Conservation (phyloP, 2,797 vertebrate genomes). For the Knipowitschia caucasica region DNA sequence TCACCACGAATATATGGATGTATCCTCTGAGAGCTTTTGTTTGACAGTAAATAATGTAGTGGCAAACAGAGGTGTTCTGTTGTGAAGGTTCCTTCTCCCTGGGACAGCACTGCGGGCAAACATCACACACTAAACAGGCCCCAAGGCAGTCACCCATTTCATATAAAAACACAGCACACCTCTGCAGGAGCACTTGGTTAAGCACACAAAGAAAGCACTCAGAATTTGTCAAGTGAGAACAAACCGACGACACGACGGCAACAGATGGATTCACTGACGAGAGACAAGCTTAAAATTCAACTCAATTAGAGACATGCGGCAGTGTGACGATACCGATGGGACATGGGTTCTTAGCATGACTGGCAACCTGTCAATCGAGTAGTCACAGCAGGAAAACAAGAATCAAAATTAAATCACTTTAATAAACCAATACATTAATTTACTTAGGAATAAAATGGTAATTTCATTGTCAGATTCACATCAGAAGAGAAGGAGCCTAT, state of each 20-base stretch:
- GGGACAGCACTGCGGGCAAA: conserved; percentile 29
- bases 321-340: conserved; percentile 65
- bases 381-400: conserved; percentile 61
- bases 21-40: conserved; percentile 16
- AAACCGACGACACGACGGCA: conserved; percentile 71
- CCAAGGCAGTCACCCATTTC: conserved; percentile 51
- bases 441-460: conserved; percentile 64
- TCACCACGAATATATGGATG: not conserved
- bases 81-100: conserved; percentile 32
- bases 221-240: conserved; percentile 72
- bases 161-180: conserved; percentile 51
- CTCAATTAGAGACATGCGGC: conserved; percentile 74
- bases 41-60: conserved; percentile 21
- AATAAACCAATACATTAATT: conserved; percentile 71
- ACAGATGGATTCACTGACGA: conserved; percentile 74
- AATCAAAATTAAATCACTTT: conserved; percentile 62
- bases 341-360: conserved; percentile 69
- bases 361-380: conserved; percentile 76
- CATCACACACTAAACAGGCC: conserved; percentile 31
- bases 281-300: conserved; percentile 72
- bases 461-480: conserved; percentile 55
- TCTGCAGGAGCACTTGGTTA: conserved; percentile 62
- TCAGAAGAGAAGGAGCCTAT: conserved; percentile 56
- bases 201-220: conserved; percentile 65
- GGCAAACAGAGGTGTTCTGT: conserved; percentile 31